These are phyloP conservation scores for Tragelaphus strepsiceros DNA, from an alignment of 2,113 vertebrate species.

Conservation along the genomic window DNA sequence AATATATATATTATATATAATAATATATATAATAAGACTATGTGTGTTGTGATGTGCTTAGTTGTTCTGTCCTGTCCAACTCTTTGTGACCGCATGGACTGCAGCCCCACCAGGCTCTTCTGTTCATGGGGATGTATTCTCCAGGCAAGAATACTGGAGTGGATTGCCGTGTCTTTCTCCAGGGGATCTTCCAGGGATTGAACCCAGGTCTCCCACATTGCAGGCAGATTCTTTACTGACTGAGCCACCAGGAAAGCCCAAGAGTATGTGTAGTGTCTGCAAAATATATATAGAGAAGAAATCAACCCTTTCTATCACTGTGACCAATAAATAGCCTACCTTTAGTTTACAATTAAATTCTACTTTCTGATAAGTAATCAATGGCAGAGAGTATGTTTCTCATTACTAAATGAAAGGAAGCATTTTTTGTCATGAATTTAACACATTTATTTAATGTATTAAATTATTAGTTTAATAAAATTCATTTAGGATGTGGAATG, in stretches of 20 bases:
- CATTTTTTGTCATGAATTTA: not conserved
- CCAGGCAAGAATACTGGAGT: not conserved
- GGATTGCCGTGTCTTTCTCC: not conserved
- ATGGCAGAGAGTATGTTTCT: not conserved
- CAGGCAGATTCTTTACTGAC: not conserved
- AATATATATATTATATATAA: not conserved
- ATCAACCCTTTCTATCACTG: not conserved
- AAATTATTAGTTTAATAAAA: not conserved
- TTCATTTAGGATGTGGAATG: not conserved
- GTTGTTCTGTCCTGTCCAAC: rapidly evolving
- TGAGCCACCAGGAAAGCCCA: not conserved
- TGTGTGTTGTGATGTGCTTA: not conserved
- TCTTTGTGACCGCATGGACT: not conserved
- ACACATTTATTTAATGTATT: not conserved
- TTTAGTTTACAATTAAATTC: not conserved
- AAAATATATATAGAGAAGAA: not conserved
- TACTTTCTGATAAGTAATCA: not conserved
- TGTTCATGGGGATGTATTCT: not conserved
- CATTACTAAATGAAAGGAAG: not conserved
- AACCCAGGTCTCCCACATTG: not conserved
- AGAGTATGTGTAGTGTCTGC: not conserved
- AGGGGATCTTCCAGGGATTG: not conserved
- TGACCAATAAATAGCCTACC: not conserved
- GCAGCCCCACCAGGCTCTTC: not conserved
- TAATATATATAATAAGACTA: not conserved